Conservation (phyloP, 2,797 vertebrate genomes). For the Sebastes jordani region DNA sequence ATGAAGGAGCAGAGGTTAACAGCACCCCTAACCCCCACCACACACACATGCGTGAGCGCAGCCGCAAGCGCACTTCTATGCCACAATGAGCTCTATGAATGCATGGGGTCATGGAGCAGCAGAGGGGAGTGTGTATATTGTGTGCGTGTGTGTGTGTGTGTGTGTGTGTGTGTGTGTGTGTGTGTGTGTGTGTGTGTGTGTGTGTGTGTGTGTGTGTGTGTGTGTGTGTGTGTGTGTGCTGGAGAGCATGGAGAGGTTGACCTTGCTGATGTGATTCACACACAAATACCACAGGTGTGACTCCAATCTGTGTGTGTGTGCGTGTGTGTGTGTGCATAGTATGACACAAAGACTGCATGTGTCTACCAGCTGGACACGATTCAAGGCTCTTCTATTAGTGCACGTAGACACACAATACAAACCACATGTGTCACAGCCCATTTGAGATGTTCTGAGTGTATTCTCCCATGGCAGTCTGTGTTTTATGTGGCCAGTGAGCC, state of each 20-base stretch:
- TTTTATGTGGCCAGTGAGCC: background rate
- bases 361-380: slow-evolving; percentile 13
- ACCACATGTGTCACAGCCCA: slow-evolving; percentile 13
- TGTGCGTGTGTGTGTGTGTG: background rate
- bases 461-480: slow-evolving; percentile 13
- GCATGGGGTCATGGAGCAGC: slow-evolving; percentile 12
- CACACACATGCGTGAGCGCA: background rate
- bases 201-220: background rate
- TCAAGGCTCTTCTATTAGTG: background rate
- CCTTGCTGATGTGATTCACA: slow-evolving; percentile 18
- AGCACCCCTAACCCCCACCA: background rate
- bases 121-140: background rate
- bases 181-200: background rate
- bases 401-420: background rate
- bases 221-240: background rate
- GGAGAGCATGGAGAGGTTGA: background rate
- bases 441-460: background rate
- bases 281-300: slow-evolving; percentile 22
- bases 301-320: slow-evolving; percentile 1
- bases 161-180: background rate
- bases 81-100: slow-evolving; percentile 27
- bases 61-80: background rate
- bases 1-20: slow-evolving; percentile 14
- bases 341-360: background rate
- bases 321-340: slow-evolving; percentile 10